Conservation (phyloP, 2,113 vertebrate species). For the Chunga burmeisteri region DNA sequence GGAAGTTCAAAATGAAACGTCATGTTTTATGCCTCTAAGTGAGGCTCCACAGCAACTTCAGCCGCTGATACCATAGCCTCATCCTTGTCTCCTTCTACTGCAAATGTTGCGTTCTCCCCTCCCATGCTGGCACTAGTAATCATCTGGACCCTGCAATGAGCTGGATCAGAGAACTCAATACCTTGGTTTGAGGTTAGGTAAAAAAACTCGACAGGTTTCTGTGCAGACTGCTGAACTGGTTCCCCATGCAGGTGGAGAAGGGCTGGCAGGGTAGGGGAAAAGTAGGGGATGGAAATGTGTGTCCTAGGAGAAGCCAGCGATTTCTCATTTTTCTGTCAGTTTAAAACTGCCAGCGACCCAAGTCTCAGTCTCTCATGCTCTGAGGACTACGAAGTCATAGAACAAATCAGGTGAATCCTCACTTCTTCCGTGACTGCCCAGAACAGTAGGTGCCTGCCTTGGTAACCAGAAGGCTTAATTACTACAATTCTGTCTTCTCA, state of each 20-base stretch:
- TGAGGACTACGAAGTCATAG: background rate
- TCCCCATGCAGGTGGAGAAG: background rate
- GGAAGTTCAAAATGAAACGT: background rate
- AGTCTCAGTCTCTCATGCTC: background rate
- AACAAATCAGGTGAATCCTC: background rate
- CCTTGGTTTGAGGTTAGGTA: too few relatives aligned
- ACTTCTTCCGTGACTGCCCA: background rate
- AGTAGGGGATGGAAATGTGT: background rate
- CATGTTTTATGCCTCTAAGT: background rate
- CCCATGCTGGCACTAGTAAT: background rate
- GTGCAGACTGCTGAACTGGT: background rate
- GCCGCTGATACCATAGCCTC: background rate
- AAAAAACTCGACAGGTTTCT: background rate
- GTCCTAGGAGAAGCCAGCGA: background rate
- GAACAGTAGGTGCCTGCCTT: background rate
- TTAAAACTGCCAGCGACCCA: background rate
- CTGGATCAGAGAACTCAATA: background rate
- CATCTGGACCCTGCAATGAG: rapidly evolving
- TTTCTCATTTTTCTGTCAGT: background rate
- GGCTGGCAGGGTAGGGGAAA: background rate
- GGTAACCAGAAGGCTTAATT: background rate
- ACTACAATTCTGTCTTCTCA: background rate
- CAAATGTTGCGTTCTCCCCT: background rate
- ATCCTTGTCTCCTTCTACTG: background rate
- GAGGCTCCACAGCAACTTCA: background rate